Evolutionary conservation across 2,797 vertebrate genomes (phyloP).

Genomic region (Champsocephalus gunnari): DNA sequence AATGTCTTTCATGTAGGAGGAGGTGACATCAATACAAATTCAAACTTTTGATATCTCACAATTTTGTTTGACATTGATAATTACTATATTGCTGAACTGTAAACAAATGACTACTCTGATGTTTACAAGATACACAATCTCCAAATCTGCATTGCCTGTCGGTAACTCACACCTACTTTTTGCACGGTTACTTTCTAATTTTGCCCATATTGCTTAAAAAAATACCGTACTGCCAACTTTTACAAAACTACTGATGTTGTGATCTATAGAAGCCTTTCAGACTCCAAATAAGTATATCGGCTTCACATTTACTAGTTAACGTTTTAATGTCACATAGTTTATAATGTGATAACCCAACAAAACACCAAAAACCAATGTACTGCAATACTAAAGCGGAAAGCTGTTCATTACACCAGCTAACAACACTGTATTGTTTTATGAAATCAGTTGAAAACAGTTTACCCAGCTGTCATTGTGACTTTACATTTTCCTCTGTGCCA

Average conservation of each 20-base stretch:
- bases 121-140: not conserved
- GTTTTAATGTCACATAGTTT: not conserved
- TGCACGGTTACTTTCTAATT: not conserved
- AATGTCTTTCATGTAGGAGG: not conserved
- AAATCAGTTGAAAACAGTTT: conserved; percentile 15
- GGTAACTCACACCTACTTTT: not conserved
- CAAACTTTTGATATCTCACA: no score
- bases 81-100: no score
- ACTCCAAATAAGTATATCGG: not conserved
- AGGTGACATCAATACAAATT: not conserved
- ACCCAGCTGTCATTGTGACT: conserved; percentile 19
- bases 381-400: not conserved
- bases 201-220: not conserved
- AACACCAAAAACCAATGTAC: not conserved
- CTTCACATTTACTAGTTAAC: not conserved
- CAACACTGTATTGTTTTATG: not conserved
- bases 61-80: no score
- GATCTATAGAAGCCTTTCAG: not conserved
- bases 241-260: not conserved
- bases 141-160: not conserved
- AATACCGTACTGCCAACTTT: not conserved
- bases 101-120: no score
- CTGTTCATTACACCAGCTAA: not conserved
- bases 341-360: not conserved
- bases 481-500: conserved; percentile 6